Evolutionary conservation across 2,113 vertebrate genomes (phyloP).

Genomic region (Notothenia rossii): DNA sequence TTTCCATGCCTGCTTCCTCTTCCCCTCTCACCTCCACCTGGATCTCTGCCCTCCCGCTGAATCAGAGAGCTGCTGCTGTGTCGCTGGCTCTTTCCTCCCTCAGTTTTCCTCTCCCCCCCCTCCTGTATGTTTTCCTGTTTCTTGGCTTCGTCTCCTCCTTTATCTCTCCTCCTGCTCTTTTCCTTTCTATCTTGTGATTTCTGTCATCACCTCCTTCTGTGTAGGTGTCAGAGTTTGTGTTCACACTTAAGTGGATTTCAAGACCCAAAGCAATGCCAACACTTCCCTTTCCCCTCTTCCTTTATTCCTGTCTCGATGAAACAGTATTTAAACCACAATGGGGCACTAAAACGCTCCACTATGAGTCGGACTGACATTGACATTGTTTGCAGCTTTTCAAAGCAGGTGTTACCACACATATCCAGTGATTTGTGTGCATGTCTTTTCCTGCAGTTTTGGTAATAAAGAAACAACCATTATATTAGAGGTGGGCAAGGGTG

Average conservation of each 20-base stretch:
- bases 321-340: neutral
- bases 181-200: neutral
- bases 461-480: neutral
- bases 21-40: neutral
- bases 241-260: neutral
- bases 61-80: conserved; percentile 38
- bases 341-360: neutral
- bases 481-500: neutral
- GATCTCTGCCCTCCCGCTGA: conserved; percentile 36
- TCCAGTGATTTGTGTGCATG: no score
- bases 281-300: neutral
- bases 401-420: no score
- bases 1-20: neutral
- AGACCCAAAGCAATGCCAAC: neutral
- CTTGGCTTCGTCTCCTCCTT: conserved; percentile 4
- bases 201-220: conserved; percentile 1
- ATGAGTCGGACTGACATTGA: neutral
- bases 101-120: conserved; percentile 12
- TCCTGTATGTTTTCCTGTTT: conserved; percentile 15
- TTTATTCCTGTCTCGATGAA: neutral
- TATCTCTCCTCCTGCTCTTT: neutral
- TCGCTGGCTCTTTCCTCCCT: neutral
- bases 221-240: conserved; percentile 1
- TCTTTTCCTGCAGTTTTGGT: neutral
- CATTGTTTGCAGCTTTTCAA: neutral